Evolutionary conservation across 2,113 vertebrate species (phyloP).

Genomic region (Malurus alboscapulatus): DNA sequence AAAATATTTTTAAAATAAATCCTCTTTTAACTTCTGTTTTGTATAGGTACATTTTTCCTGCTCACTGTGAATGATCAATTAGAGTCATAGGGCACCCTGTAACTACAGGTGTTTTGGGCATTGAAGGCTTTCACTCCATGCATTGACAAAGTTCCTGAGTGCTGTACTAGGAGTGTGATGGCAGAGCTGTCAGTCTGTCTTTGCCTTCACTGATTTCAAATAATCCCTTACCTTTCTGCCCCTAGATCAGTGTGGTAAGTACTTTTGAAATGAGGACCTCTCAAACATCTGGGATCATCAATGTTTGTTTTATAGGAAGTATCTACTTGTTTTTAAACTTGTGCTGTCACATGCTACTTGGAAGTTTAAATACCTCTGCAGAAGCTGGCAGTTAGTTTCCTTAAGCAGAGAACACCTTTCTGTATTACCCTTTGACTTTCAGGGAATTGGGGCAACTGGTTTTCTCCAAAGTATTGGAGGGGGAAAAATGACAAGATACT

Average conservation of each 20-base stretch:
- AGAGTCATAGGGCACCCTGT: background rate
- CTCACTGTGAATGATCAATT: background rate
- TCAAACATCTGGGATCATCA: background rate
- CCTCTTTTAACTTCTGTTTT: background rate
- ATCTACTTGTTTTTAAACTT: background rate
- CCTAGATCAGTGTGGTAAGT: background rate
- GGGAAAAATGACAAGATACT: background rate
- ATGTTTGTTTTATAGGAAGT: background rate
- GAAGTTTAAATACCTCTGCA: background rate
- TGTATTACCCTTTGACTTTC: background rate
- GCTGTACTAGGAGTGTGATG: fast-evolving
- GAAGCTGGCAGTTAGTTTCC: background rate
- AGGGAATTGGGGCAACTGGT: background rate
- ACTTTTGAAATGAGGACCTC: background rate
- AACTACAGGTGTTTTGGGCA: background rate
- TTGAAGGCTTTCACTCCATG: background rate
- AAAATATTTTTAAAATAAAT: background rate
- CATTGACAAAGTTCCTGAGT: background rate
- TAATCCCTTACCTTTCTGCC: background rate
- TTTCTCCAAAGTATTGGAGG: background rate
- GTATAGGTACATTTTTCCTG: background rate
- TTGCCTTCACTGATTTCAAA: background rate
- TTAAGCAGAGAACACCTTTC: background rate
- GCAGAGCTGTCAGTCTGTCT: background rate
- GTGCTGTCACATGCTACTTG: background rate